Evolutionary conservation across 2,888 invertebrate species (phyloP).

Genomic region (Parascotia fuliginaria): DNA sequence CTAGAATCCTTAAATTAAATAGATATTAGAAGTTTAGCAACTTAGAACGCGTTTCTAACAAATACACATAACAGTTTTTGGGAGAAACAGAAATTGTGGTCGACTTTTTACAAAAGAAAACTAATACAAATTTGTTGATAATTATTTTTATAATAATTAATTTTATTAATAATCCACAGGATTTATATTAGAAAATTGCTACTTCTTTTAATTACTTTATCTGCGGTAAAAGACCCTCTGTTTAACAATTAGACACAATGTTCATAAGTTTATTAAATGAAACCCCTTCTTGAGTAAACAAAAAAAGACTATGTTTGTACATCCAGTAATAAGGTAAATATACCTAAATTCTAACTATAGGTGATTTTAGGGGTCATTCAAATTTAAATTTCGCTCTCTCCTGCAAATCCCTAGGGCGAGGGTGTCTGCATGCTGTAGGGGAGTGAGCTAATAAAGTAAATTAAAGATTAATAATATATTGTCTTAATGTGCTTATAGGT

Average conservation of each 20-base stretch:
- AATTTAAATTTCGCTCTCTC: constrained; percentile 83
- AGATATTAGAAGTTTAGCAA: too few species aligned
- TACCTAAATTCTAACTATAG: constrained; percentile 62
- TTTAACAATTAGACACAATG: constrained; percentile 29
- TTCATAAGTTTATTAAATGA: constrained; percentile 53
- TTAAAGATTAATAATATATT: constrained; percentile 86
- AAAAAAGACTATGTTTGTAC: constrained; percentile 35
- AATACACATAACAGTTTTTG: too few species aligned
- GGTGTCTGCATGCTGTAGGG: constrained; percentile 66
- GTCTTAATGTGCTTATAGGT: constrained; percentile 76
- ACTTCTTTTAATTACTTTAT: not conserved
- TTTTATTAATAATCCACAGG: not conserved
- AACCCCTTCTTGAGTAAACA: constrained; percentile 39
- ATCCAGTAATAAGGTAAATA: constrained; percentile 41
- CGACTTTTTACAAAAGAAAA: too few species aligned
- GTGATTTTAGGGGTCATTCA: constrained; percentile 75
- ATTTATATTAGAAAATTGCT: not conserved
- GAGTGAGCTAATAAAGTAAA: constrained; percentile 83
- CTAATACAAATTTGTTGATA: too few species aligned
- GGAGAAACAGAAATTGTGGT: too few species aligned
- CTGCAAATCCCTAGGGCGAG: constrained; percentile 72
- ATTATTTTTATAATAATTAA: too few species aligned
- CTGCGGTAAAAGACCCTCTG: constrained; percentile 21
- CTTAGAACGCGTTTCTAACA: too few species aligned
- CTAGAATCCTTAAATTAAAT: too few species aligned